Evolutionary conservation across 2,888 invertebrate genomes (phyloP).

Genomic region (Tinea semifulvella): DNA sequence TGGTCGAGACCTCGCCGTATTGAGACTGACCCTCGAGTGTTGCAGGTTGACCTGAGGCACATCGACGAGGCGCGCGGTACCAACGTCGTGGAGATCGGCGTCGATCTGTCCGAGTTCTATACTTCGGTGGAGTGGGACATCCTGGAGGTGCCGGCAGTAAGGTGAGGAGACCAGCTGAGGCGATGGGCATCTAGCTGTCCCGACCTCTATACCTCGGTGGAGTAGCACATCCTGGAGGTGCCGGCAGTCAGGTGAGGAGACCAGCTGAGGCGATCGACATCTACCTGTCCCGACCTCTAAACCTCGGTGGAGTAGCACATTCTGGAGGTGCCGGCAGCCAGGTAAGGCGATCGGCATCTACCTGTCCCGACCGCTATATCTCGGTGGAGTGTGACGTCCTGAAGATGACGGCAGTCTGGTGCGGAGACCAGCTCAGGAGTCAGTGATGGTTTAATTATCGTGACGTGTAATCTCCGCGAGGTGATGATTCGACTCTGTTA

Average conservation of each 20-base stretch:
- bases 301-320: constrained; percentile 92
- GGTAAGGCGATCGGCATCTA: constrained; percentile 49
- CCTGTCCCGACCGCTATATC: background rate
- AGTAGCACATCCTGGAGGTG: constrained; percentile 98
- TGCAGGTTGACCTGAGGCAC: constrained; percentile 88
- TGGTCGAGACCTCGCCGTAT: background rate
- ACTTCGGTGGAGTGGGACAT: constrained; percentile 99
- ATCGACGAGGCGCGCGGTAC: constrained; percentile 91
- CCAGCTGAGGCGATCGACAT: background rate
- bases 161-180: constrained; percentile 51
- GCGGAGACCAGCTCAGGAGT: no score
- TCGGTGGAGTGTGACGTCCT: constrained; percentile 95
- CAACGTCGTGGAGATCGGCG: constrained; percentile 91
- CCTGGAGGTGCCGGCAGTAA: constrained; percentile 92
- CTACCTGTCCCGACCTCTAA: background rate
- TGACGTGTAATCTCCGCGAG: no score
- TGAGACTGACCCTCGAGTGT: background rate
- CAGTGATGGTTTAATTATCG: background rate
- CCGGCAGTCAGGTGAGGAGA: constrained; percentile 80
- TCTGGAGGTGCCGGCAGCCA: constrained; percentile 92
- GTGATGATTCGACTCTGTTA: constrained; percentile 28
- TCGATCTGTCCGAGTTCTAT: constrained; percentile 97
- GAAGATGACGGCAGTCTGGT: constrained; percentile 87
- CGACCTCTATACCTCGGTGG: constrained; percentile 54
- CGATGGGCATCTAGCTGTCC: background rate